Base-by-base conservation (phyloP, 2,888 invertebrate species). In the Phrixothrix hirtus region DNA sequence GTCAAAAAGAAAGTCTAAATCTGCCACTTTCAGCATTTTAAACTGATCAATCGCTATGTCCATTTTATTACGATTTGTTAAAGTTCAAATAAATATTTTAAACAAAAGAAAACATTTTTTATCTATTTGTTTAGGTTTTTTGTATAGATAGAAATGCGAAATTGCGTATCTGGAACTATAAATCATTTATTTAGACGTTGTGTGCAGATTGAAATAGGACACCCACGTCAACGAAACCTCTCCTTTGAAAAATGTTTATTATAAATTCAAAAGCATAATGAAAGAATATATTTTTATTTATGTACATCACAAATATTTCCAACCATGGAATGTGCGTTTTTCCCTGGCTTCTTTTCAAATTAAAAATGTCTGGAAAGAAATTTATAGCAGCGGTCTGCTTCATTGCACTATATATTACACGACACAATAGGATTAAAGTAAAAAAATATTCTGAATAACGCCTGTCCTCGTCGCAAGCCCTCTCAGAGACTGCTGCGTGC, bases 361-460 rank as follows among this genome's bases (percentile, higher is more conserved):
- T 69, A 66, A 68, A 71, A 71, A 67, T 59, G 69, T 69, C 70
- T 54, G 48, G 45, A 61, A 51, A 49, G 58, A 65, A 70, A 73
- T 72, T 72, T 73, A 73, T 73, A 64, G 69, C 63, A 45, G 59
- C 62, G 61, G 58, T 63, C 61, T 62, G 66, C 67, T 65, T 71
- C 66, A 66, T 66, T 66, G 67, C 65, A 71, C 71, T 72, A 73
- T 74, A 72, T 73, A 72, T 74, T 72, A 72, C 70, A 57, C 50
- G 56, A 65, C 68, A 74, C 72, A 74, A 74, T 74, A 64, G 72
- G 66, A 68, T 70, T 71, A 69, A 64, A 64, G 64, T 65, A 69
- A 69, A 70, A 69, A 66, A 67, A 49, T 57, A 57, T 57, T 41
- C 49, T 53, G 57, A 53, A 57, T 57, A 57, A 53, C 53, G 50